phyloP scores from a whole-genome alignment of 2,113 vertebrate genomes.

The Macrotis lagotis region DNA sequence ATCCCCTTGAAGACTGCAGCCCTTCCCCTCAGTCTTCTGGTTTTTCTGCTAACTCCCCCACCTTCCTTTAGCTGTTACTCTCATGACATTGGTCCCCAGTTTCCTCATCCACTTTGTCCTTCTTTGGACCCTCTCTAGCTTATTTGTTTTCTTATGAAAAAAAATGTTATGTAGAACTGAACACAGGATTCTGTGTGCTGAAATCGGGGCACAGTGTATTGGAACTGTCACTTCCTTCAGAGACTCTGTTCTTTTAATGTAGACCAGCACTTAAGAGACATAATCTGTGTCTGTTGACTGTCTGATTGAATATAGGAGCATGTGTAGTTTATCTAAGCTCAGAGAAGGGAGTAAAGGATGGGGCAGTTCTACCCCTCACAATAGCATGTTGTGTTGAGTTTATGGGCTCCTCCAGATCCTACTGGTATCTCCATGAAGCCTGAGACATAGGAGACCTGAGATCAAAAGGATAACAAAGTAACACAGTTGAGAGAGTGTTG shows the following conservation, averaged over 20 bases:
- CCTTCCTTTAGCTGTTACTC: background rate
- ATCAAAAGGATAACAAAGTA: background rate
- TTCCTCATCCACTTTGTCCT: background rate
- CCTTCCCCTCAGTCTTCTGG: background rate
- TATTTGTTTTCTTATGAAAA: background rate
- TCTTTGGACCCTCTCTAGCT: background rate
- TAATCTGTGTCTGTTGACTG: background rate
- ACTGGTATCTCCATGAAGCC: background rate
- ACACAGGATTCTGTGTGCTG: background rate
- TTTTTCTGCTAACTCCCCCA: background rate
- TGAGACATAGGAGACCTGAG: background rate
- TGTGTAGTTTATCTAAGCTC: too few relatives aligned
- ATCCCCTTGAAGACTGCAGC: background rate
- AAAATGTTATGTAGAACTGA: background rate
- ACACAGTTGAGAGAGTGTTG: background rate
- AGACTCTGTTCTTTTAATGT: background rate
- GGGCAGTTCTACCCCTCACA: too few relatives aligned
- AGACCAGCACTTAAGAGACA: background rate
- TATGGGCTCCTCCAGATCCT: background rate
- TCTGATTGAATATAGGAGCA: too few relatives aligned
- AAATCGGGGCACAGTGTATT: background rate
- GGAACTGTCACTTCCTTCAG: background rate
- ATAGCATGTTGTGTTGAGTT: background rate
- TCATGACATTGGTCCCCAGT: background rate
- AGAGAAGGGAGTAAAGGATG: background rate